phyloP scores from a whole-genome alignment of 2,797 vertebrate genomes.

The Melanotaenia trifasciata region DNA sequence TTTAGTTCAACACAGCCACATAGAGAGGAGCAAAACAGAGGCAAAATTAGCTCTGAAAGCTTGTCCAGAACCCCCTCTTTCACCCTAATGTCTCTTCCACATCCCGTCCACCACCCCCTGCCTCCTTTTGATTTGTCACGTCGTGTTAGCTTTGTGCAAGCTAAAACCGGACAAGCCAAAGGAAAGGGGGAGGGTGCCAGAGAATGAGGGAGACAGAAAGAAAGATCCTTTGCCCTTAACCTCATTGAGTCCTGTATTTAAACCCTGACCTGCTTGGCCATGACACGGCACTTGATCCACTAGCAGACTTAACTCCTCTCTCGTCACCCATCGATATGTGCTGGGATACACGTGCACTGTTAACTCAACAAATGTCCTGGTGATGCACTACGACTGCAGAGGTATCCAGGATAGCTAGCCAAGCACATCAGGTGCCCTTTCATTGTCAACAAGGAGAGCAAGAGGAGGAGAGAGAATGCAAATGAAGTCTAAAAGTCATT shows the following conservation, averaged over 20 bases:
- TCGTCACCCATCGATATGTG: conserved; percentile 44
- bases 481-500: conserved; percentile 83
- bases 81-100: conserved; percentile 42
- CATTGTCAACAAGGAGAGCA: conserved; percentile 72
- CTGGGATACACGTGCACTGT: conserved; percentile 43
- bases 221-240: conserved; percentile 40
- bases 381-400: conserved; percentile 34
- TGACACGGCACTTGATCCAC: conserved; percentile 61
- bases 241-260: conserved; percentile 45
- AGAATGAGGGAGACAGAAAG: conserved; percentile 20
- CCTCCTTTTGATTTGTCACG: conserved; percentile 76
- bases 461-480: conserved; percentile 73
- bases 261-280: conserved; percentile 55
- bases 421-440: conserved; percentile 82
- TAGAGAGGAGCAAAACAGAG: conserved; percentile 42
- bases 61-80: conserved; percentile 28
- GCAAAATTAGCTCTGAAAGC: conserved; percentile 52
- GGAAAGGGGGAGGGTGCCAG: conserved; percentile 12
- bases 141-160: conserved; percentile 76
- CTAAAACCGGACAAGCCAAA: conserved; percentile 44
- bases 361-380: conserved; percentile 26
- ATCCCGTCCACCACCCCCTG: conserved; percentile 51
- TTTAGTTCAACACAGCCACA: conserved; percentile 59
- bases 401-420: conserved; percentile 66
- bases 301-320: conserved; percentile 32